A percentile compares a stretch with the other conserved stretches of the same genome.
These are phyloP conservation scores for Riptortus pedestris DNA, from an alignment of 1,140 invertebrate genomes.

Conservation along the genomic window DNA sequence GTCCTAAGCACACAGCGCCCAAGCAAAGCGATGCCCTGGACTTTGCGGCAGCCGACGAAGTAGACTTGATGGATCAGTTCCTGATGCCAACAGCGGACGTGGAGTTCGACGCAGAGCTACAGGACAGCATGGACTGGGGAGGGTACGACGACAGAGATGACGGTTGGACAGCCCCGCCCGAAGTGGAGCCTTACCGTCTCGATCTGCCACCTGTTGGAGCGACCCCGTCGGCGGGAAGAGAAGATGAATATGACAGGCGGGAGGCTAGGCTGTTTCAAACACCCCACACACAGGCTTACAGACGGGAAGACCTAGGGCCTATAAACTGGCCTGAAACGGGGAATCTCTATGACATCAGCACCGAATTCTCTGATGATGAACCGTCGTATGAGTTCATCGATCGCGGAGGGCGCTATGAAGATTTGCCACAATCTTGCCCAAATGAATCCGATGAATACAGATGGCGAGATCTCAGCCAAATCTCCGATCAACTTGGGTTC, in stretches of 20 bases:
- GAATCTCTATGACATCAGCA: not conserved
- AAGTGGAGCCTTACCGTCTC: too few species aligned
- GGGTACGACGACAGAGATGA: not conserved
- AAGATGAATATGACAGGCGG: not conserved
- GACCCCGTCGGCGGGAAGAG: too few species aligned
- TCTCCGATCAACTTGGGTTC: not conserved
- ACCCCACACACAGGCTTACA: not conserved
- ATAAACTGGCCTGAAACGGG: not conserved
- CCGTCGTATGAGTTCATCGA: not conserved
- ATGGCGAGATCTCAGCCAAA: not conserved
- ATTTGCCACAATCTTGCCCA: not conserved
- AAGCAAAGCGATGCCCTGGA: too few species aligned
- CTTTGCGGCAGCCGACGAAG: not conserved
- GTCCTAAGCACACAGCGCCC: too few species aligned
- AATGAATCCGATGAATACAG: not conserved
- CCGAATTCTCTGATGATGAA: not conserved
- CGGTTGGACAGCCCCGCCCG: not conserved
- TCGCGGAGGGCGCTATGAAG: not conserved
- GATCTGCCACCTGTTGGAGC: too few species aligned
- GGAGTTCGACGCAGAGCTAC: not conserved
- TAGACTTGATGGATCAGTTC: not conserved
- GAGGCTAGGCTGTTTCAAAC: not conserved
- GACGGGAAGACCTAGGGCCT: not conserved
- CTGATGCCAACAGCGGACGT: not conserved
- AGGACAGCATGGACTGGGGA: not conserved